Percentiles rank a stretch among this genome's conserved stretches.
These are phyloP conservation scores for Oxyteleia sp. DNA, from an alignment of 2,888 invertebrate genomes.

Conservation along the genomic window DNA sequence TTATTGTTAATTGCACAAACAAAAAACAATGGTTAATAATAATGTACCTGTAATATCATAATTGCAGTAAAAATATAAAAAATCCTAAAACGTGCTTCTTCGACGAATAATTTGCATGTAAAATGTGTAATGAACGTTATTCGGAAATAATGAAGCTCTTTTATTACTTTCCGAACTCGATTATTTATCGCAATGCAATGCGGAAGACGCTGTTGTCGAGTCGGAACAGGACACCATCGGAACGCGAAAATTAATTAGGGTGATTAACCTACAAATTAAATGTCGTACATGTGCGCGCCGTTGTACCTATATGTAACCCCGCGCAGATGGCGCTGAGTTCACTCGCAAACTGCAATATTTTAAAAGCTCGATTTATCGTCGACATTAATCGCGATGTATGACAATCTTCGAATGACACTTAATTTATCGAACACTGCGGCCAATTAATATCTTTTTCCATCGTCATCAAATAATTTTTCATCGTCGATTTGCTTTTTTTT, in stretches of 20 bases:
- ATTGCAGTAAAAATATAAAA: not conserved
- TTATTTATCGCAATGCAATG: conserved; percentile 81
- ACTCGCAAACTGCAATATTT: conserved; percentile 57
- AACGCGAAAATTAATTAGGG: conserved; percentile 82
- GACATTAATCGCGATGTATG: conserved; percentile 55
- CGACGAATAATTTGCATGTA: conserved; percentile 11
- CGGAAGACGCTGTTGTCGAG: conserved; percentile 78
- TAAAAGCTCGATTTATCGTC: conserved; percentile 65
- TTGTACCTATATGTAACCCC: conserved; percentile 40
- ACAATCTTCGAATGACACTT: conserved; percentile 50
- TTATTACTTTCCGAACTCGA: conserved; percentile 51
- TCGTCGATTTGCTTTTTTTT: no score
- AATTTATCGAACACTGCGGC: conserved; percentile 43
- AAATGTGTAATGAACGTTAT: conserved; percentile 20
- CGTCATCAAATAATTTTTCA: no score
- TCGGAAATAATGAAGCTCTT: conserved; percentile 46
- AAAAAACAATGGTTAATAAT: no score
- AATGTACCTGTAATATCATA: no score
- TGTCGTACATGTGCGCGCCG: conserved; percentile 74
- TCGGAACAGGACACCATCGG: conserved; percentile 58
- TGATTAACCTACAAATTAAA: conserved; percentile 85
- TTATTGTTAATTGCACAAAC: no score
- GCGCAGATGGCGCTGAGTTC: conserved; percentile 52
- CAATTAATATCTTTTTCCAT: conserved; percentile 40
- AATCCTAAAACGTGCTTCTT: conserved; percentile 14